These are phyloP conservation scores for Platycnemis pennipes DNA, from an alignment of 2,888 invertebrate genomes.

Conservation along the genomic window DNA sequence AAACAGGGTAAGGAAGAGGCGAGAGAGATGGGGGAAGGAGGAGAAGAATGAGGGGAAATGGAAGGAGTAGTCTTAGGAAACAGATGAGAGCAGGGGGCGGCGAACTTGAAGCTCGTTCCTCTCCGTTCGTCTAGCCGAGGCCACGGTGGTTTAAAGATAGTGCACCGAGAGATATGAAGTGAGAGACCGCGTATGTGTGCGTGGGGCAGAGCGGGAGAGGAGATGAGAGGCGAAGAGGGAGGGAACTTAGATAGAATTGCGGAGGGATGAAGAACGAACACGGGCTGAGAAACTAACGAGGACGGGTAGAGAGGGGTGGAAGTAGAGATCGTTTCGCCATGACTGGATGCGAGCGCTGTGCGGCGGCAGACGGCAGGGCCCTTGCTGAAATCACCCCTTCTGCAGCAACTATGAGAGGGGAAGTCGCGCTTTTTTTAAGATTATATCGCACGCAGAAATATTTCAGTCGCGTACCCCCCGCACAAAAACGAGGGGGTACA, in stretches of 20 bases:
- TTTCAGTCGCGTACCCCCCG: background rate
- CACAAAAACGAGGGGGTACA: background rate
- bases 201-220: background rate
- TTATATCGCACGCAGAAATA: background rate
- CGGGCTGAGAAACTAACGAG: background rate
- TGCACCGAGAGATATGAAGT: background rate
- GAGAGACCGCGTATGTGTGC: background rate
- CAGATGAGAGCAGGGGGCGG: background rate
- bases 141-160: constrained; percentile 23
- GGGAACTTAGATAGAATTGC: background rate
- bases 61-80: background rate
- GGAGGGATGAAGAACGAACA: constrained; percentile 24
- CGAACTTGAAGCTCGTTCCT: background rate
- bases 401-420: background rate
- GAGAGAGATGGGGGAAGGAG: background rate
- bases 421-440: background rate
- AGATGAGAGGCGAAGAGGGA: background rate
- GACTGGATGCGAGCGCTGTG: background rate
- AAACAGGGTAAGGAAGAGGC: background rate
- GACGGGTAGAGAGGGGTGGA: background rate
- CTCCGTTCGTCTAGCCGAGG: background rate
- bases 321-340: background rate
- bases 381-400: no score
- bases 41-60: background rate
- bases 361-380: no score